phyloP scores from a whole-genome alignment of 2,888 invertebrate genomes.

The Pandemis cinnamomeana region DNA sequence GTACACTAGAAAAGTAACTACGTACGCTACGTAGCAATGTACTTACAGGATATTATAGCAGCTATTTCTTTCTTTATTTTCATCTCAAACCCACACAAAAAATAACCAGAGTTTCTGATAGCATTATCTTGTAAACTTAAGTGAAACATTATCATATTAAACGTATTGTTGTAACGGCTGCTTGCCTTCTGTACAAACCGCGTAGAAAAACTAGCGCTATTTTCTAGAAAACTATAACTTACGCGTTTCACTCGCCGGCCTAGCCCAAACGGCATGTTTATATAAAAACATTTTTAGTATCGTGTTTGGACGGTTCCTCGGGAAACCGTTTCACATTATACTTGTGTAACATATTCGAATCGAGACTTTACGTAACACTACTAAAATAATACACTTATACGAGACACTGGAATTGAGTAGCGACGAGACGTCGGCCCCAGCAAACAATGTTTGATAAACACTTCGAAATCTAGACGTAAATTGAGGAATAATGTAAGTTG shows the following conservation, averaged over 20 bases:
- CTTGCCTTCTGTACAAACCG: neutral
- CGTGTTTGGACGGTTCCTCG: constrained; percentile 7
- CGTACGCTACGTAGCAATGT: too few species aligned
- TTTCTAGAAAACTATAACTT: neutral
- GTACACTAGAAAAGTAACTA: too few species aligned
- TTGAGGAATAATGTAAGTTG: constrained; percentile 9
- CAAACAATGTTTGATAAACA: constrained; percentile 20
- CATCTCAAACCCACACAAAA: too few species aligned
- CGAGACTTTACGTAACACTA: constrained; percentile 9
- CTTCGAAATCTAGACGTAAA: neutral
- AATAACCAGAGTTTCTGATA: too few species aligned
- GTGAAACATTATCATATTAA: too few species aligned
- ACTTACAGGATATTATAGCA: too few species aligned
- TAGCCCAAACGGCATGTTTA: constrained; percentile 12
- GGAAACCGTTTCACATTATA: neutral
- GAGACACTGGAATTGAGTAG: constrained; percentile 7
- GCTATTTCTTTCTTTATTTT: too few species aligned
- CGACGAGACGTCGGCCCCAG: neutral
- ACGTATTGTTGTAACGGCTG: neutral
- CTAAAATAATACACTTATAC: constrained; percentile 13
- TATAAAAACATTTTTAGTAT: constrained; percentile 18
- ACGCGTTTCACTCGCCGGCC: neutral
- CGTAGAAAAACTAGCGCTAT: neutral
- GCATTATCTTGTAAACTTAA: too few species aligned
- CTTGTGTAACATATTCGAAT: constrained; percentile 16